Conservation (phyloP, 1,140 invertebrate species). For the Sitophilus oryzae region DNA sequence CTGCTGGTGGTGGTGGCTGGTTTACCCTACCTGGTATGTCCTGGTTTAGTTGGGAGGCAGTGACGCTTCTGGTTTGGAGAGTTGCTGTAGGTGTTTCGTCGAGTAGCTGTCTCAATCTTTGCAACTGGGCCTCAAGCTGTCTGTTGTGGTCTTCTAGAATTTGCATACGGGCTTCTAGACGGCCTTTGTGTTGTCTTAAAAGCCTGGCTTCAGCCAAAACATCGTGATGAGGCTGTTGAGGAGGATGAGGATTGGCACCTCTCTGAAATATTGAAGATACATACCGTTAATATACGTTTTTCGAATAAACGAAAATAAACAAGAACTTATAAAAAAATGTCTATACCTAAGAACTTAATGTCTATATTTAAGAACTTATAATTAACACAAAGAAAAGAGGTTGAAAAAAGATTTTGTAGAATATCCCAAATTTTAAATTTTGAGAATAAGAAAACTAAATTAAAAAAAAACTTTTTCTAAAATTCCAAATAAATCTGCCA, state of each 20-base stretch:
- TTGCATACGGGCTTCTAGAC: slow-evolving; percentile 92
- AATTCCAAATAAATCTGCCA: too few relatives aligned
- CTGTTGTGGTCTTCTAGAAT: slow-evolving; percentile 96
- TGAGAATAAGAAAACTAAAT: too few relatives aligned
- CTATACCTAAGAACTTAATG: too few relatives aligned
- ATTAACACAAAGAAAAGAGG: neutral
- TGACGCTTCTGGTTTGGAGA: slow-evolving; percentile 81
- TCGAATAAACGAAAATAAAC: too few relatives aligned
- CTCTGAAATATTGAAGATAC: slow-evolving; percentile 8
- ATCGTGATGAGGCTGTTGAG: slow-evolving; percentile 57
- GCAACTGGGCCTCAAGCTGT: slow-evolving; percentile 79
- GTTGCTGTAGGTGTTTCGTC: slow-evolving; percentile 77
- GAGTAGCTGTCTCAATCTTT: slow-evolving; percentile 76
- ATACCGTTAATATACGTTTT: too few relatives aligned
- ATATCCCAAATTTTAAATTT: too few relatives aligned
- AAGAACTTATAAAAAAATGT: too few relatives aligned
- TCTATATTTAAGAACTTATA: too few relatives aligned
- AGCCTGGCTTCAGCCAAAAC: slow-evolving; percentile 91
- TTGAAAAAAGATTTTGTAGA: too few relatives aligned
- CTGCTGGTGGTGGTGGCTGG: slow-evolving; percentile 40
- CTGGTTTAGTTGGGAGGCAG: slow-evolving; percentile 70
- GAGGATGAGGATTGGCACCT: slow-evolving; percentile 30
- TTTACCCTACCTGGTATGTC: slow-evolving; percentile 39
- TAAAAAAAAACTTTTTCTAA: too few relatives aligned
- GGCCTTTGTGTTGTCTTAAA: slow-evolving; percentile 87